Conservation (phyloP, 1,140 invertebrate species). For the Bombus sibiricus region DNA sequence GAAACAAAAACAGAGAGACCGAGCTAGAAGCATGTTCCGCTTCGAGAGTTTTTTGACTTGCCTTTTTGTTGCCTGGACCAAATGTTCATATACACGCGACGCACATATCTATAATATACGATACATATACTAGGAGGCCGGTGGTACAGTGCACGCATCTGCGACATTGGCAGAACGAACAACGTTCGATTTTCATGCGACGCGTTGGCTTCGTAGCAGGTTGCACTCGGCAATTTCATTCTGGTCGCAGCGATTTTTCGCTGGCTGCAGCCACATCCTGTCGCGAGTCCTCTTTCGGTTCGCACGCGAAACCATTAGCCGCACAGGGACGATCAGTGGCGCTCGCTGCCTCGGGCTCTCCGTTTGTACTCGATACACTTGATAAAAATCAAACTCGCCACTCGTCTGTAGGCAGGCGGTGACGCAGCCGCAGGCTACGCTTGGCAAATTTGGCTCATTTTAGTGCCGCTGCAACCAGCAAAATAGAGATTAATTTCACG, state of each 20-base stretch:
- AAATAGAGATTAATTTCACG: slow-evolving; percentile 56
- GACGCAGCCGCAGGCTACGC: slow-evolving; percentile 15
- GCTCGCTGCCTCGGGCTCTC: slow-evolving; percentile 16
- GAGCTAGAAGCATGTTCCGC: background rate
- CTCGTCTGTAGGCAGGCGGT: background rate
- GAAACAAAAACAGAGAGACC: slow-evolving; percentile 10
- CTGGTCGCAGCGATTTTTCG: slow-evolving; percentile 38
- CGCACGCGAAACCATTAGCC: background rate
- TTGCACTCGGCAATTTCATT: slow-evolving; percentile 43
- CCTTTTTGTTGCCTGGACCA: background rate
- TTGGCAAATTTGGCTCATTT: slow-evolving; percentile 45
- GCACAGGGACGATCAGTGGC: background rate
- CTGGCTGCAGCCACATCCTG: background rate
- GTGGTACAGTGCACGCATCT: background rate
- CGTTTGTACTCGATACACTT: slow-evolving; percentile 56
- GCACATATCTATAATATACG: background rate
- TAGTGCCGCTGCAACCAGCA: background rate
- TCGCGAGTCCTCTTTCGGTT: background rate
- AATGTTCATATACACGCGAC: background rate
- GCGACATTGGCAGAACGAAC: background rate
- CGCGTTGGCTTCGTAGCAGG: slow-evolving; percentile 14
- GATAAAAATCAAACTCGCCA: slow-evolving; percentile 65
- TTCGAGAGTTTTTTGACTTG: slow-evolving; percentile 9
- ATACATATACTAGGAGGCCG: background rate
- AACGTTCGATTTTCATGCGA: slow-evolving; percentile 45